Conservation (phyloP, 1,140 invertebrate species). For the Aphaenogaster floridana region DNA sequence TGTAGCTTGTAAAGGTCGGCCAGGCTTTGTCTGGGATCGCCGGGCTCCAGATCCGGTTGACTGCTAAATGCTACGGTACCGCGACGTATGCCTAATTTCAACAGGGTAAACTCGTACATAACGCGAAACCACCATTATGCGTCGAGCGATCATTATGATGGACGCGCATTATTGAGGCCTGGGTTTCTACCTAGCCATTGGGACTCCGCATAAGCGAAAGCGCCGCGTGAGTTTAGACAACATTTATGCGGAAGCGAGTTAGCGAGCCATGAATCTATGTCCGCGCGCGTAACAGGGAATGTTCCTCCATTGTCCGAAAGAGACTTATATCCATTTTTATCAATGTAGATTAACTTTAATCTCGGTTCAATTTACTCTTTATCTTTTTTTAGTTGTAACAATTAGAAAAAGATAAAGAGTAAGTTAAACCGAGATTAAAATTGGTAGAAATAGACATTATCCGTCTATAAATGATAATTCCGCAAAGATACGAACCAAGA, state of each 20-base stretch:
- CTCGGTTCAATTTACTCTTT: too few species aligned
- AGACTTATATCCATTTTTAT: not conserved
- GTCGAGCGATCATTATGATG: conserved; percentile 41
- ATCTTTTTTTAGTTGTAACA: too few species aligned
- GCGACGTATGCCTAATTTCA: conserved; percentile 83
- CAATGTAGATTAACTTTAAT: too few species aligned
- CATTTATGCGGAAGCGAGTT: conserved; percentile 43
- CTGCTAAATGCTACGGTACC: conserved; percentile 89
- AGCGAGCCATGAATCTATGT: conserved; percentile 11
- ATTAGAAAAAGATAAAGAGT: too few species aligned
- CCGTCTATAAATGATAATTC: conserved; percentile 10
- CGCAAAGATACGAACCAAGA: not conserved
- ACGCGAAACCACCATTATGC: conserved; percentile 34
- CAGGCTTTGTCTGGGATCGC: conserved; percentile 81
- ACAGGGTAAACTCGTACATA: conserved; percentile 46
- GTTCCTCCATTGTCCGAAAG: not conserved
- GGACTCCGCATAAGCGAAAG: conserved; percentile 63
- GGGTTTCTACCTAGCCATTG: conserved; percentile 19
- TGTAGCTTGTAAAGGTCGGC: conserved; percentile 85
- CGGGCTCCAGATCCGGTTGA: conserved; percentile 87
- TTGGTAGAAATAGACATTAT: not conserved
- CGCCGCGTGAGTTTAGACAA: conserved; percentile 44
- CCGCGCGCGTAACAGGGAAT: not conserved
- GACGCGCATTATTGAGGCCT: conserved; percentile 36
- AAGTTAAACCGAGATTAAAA: too few species aligned